Conservation (phyloP, 37 sponge, comb jelly and placozoan species). For the Hormiphora californensis region DNA sequence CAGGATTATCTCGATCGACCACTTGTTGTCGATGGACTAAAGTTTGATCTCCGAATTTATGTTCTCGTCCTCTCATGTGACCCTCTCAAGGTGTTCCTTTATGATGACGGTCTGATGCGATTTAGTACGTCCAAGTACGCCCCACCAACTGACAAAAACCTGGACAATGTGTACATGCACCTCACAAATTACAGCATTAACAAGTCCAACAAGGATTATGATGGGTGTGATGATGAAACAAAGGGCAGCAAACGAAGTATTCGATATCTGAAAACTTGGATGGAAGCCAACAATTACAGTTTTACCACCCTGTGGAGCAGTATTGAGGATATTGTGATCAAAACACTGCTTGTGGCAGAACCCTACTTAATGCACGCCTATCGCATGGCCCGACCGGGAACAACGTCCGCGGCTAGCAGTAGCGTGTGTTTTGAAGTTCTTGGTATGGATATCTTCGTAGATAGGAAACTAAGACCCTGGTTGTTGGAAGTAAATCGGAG, state of each 20-base stretch:
- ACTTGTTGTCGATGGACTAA: slow-evolving; percentile 33
- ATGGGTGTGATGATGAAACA: slow-evolving; percentile 61
- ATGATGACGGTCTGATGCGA: slow-evolving; percentile 58
- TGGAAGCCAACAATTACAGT: slow-evolving; percentile 65
- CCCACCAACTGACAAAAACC: slow-evolving; percentile 64
- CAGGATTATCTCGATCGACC: slow-evolving; percentile 78
- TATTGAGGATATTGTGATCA: slow-evolving; percentile 80
- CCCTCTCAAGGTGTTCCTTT: slow-evolving; percentile 29
- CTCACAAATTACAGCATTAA: slow-evolving; percentile 93
- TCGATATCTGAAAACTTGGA: slow-evolving; percentile 71
- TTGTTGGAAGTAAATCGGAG: slow-evolving; percentile 86
- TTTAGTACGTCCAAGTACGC: slow-evolving; percentile 60
- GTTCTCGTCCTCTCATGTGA: slow-evolving; percentile 25
- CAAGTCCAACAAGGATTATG: slow-evolving; percentile 71
- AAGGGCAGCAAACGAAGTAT: slow-evolving; percentile 79
- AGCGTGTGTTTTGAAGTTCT: slow-evolving; percentile 82
- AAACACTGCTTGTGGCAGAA: slow-evolving; percentile 71
- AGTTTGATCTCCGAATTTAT: slow-evolving; percentile 47
- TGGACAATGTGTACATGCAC: slow-evolving; percentile 77
- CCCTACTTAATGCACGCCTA: slow-evolving; percentile 77
- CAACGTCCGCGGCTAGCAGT: slow-evolving; percentile 2
- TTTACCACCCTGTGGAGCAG: slow-evolving; percentile 70
- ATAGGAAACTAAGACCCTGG: slow-evolving; percentile 71
- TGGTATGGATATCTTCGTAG: slow-evolving; percentile 82
- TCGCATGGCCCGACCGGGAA: slow-evolving; percentile 69